Evolutionary conservation across 2,113 vertebrate species (phyloP).

Genomic region (Ceyx cyanopectus): DNA sequence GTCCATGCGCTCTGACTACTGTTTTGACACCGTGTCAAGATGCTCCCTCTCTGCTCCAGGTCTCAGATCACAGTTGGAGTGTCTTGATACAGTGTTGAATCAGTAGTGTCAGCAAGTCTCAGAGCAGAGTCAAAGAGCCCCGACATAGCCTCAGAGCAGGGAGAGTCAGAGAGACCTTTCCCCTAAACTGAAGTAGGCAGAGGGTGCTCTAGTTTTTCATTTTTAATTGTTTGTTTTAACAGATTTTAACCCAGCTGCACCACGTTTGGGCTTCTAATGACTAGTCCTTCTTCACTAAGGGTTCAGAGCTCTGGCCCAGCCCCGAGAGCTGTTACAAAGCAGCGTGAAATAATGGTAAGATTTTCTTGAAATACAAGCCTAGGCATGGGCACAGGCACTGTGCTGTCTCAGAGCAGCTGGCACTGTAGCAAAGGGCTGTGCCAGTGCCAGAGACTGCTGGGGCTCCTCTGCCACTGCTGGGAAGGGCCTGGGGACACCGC

Average conservation of each 20-base stretch:
- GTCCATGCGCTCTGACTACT: conserved; percentile 54
- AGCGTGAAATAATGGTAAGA: conserved; percentile 19
- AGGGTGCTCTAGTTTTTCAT: not conserved
- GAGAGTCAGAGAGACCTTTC: conserved; percentile 37
- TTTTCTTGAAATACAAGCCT: conserved; percentile 27
- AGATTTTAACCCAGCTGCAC: not conserved
- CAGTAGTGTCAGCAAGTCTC: conserved; percentile 67
- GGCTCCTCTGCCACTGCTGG: not conserved
- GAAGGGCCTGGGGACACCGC: not conserved
- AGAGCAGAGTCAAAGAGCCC: conserved; percentile 31
- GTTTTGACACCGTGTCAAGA: conserved; percentile 73
- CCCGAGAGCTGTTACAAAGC: conserved; percentile 20
- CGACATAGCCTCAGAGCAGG: conserved; percentile 33
- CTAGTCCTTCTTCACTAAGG: not conserved
- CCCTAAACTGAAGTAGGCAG: not conserved
- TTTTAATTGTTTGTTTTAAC: conserved; percentile 48
- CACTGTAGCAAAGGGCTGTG: not conserved
- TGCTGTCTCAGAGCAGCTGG: not conserved
- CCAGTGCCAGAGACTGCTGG: not conserved
- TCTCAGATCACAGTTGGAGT: conserved; percentile 74
- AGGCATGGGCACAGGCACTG: not conserved
- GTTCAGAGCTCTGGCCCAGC: not conserved
- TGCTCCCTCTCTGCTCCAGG: conserved; percentile 59
- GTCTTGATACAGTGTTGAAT: conserved; percentile 69
- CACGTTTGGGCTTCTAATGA: not conserved